These are phyloP conservation scores for Andrena hattorfiana DNA, from an alignment of 2,888 invertebrate genomes.

Conservation along the genomic window DNA sequence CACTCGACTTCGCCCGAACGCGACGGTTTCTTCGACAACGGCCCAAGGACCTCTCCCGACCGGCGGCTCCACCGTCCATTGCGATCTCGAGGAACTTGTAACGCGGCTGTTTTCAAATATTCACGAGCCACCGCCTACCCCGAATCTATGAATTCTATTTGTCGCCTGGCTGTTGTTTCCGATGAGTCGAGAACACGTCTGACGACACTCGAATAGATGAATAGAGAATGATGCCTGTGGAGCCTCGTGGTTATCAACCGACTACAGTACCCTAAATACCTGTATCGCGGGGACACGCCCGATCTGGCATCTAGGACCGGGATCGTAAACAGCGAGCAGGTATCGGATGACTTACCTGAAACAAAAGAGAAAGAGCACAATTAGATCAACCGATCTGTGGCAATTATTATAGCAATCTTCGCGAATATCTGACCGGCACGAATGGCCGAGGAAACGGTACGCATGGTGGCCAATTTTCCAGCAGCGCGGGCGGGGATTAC, in stretches of 20 bases:
- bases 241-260: neutral
- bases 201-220: neutral
- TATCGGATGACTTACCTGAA: constrained; percentile 53
- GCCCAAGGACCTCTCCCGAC: constrained; percentile 55
- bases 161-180: constrained; percentile 1
- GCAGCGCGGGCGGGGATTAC: constrained; percentile 12
- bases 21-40: constrained; percentile 58
- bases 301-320: neutral
- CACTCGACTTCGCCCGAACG: constrained; percentile 56
- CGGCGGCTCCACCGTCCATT: constrained; percentile 21
- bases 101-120: constrained; percentile 53
- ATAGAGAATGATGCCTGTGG: neutral
- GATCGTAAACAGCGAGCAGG: neutral
- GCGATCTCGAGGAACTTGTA: constrained; percentile 56
- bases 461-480: neutral
- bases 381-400: neutral
- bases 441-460: constrained; percentile 4
- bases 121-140: constrained; percentile 26
- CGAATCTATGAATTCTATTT: constrained; percentile 50
- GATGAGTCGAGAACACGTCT: neutral
- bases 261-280: constrained; percentile 20
- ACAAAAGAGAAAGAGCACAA: constrained; percentile 22
- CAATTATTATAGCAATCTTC: neutral
- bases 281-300: neutral
- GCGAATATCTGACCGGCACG: constrained; percentile 2